Base-by-base conservation (phyloP, 2,797 vertebrate genomes). In the Anas capensis region DNA sequence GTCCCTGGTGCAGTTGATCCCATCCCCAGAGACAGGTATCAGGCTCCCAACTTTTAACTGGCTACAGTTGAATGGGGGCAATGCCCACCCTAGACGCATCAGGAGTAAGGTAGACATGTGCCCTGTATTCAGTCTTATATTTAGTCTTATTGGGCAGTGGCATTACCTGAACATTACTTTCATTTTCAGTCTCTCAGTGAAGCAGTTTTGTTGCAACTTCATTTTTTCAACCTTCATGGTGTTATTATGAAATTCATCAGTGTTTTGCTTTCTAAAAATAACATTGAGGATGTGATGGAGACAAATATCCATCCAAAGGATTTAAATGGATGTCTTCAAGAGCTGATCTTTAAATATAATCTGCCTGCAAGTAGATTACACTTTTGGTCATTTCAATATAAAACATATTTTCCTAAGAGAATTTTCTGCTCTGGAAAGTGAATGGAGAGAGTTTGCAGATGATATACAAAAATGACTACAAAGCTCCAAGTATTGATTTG, bases 331-430 rank as follows among this genome's bases (percentile, higher is more conserved):
- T 66, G 34, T 88, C 87, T 81, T 76, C 57, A 83, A 62, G 77
- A 48, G n/a, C 24, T 82, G 46, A 79, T 78, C 58, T 93, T 92
- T 84, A 86, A 86, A 70, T 79, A 62, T 51, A 70, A 91, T 90
- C 61, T 88, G 34, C 44, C 51, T 66, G 46, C 42, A 82, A 92
- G 77, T n/a, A 78, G 58, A 91, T 88, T 66, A 77, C 1, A 15
- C 51, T 96, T 86, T 48, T 66, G 73, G 88, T 79, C 87, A 86
- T 84, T 92, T 91, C 54, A 65, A 49, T 78, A 60, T 70, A 83
- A 86, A 86, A 57, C 24, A 21, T 12, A 61, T 8, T 62, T 87
- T 46, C 78, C 33, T 19, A 76, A 53, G 34, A 76, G 58, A 91
- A 82, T 93, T 76, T 86, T 86, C 68, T 17, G 5, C 27, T 77